A percentile compares a stretch with the other conserved stretches of the same genome.
Evolutionary conservation across 2,888 invertebrate genomes (phyloP).

Genomic region (Epinotia brunnichana): DNA sequence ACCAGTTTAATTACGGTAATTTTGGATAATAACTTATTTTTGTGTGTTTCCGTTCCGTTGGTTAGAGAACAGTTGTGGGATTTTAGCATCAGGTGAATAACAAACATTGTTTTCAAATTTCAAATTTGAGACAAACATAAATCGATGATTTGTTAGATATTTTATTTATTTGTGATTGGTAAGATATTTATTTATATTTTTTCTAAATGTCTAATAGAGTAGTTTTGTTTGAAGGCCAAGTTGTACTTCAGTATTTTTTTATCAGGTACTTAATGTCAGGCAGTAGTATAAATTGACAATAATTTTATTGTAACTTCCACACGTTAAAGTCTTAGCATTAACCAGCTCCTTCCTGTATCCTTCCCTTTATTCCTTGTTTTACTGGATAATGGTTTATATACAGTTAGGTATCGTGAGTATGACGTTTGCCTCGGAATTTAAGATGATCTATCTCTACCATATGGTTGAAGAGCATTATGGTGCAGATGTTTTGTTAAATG

Average conservation of each 20-base stretch:
- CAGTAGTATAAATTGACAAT: too few relatives aligned
- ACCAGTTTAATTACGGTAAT: conserved; percentile 49
- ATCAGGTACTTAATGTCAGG: too few relatives aligned
- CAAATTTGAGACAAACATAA: background rate
- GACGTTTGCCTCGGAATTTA: background rate
- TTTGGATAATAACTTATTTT: conserved; percentile 33
- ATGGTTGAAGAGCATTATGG: background rate
- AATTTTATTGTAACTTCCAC: too few relatives aligned
- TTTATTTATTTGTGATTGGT: too few relatives aligned
- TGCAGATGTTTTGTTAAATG: conserved; percentile 44
- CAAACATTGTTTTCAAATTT: background rate
- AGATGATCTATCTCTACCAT: conserved; percentile 1
- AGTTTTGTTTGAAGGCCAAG: background rate
- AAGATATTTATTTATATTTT: too few relatives aligned
- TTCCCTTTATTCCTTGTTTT: too few relatives aligned
- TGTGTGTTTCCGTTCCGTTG: conserved; percentile 33
- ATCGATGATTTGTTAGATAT: background rate
- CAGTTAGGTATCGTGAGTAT: too few relatives aligned
- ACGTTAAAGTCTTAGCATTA: background rate
- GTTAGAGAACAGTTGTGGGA: conserved; percentile 20
- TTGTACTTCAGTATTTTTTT: too few relatives aligned
- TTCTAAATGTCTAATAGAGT: background rate
- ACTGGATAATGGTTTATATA: too few relatives aligned
- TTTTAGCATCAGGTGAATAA: conserved; percentile 16
- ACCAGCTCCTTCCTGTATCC: too few relatives aligned